Evolutionary conservation across 2,888 invertebrate genomes (phyloP).

Genomic region (Diadromus collaris): DNA sequence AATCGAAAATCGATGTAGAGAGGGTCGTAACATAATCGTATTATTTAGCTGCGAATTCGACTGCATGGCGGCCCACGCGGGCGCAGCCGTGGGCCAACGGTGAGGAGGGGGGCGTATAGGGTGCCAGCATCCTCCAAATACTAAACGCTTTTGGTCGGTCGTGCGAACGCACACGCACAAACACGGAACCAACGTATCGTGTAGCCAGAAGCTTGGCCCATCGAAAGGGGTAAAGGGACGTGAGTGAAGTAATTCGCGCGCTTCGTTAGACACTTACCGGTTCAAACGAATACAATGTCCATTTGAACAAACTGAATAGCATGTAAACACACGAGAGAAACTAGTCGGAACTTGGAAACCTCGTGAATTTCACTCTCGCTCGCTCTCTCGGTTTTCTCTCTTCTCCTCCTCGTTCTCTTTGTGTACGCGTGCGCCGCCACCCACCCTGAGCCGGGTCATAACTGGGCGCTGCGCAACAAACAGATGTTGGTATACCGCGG

Average conservation of each 20-base stretch:
- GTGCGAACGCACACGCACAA: constrained; percentile 38
- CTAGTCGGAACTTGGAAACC: constrained; percentile 26
- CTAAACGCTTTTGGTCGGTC: constrained; percentile 33
- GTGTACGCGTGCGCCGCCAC: constrained; percentile 2
- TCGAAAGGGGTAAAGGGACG: constrained; percentile 41
- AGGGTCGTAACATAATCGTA: not conserved
- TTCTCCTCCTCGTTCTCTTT: not conserved
- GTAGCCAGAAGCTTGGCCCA: constrained; percentile 38
- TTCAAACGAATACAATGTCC: constrained; percentile 71
- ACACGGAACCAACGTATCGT: constrained; percentile 62
- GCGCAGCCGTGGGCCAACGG: not conserved
- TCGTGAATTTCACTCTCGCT: constrained; percentile 6
- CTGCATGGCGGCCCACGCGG: not conserved
- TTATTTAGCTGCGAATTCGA: not conserved
- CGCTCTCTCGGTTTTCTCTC: not conserved
- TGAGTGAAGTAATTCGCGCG: constrained; percentile 61
- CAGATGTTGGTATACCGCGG: constrained; percentile 20
- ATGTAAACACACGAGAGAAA: constrained; percentile 63
- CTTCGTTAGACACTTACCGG: constrained; percentile 69
- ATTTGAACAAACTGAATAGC: constrained; percentile 63
- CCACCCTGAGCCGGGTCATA: not conserved
- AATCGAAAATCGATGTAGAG: not conserved
- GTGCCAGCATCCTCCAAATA: constrained; percentile 7
- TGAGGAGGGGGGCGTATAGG: too few species aligned
- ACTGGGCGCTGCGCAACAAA: constrained; percentile 19